These are phyloP conservation scores for Lutjanus argentimaculatus DNA, from an alignment of 2,797 vertebrate species.

Conservation along the genomic window DNA sequence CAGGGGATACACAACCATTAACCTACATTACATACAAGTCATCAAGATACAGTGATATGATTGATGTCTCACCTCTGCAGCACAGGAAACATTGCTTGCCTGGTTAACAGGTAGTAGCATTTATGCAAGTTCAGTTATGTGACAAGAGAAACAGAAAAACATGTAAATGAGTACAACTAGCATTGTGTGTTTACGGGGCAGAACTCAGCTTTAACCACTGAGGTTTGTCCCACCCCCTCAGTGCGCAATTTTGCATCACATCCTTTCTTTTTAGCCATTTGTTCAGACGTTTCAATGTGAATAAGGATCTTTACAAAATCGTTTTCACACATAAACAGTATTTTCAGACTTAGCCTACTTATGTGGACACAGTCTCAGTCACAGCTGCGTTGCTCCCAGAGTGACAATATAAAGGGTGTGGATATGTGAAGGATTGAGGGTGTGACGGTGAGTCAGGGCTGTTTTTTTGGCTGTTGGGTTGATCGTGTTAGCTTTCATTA, in stretches of 20 bases:
- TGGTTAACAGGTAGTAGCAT: background rate
- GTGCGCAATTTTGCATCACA: background rate
- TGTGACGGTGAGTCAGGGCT: background rate
- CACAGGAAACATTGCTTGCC: background rate
- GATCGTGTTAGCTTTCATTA: constrained; percentile 39
- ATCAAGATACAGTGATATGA: no score
- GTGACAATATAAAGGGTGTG: constrained; percentile 22
- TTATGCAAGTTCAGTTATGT: background rate
- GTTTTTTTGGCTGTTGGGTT: constrained; percentile 11
- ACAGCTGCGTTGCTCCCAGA: constrained; percentile 8
- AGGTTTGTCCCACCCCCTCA: background rate
- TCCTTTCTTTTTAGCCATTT: background rate
- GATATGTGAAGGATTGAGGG: constrained; percentile 6
- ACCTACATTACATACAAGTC: no score
- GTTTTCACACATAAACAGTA: constrained; percentile 4
- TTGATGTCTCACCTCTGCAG: no score
- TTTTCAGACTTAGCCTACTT: background rate
- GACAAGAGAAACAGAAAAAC: background rate
- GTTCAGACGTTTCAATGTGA: background rate
- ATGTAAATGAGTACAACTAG: background rate
- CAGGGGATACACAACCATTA: no score
- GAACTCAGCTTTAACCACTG: background rate
- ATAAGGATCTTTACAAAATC: background rate
- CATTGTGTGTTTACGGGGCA: background rate
- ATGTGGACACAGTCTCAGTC: background rate